phyloP scores from a whole-genome alignment of 1,140 invertebrate species.

The Drosophila repleta region DNA sequence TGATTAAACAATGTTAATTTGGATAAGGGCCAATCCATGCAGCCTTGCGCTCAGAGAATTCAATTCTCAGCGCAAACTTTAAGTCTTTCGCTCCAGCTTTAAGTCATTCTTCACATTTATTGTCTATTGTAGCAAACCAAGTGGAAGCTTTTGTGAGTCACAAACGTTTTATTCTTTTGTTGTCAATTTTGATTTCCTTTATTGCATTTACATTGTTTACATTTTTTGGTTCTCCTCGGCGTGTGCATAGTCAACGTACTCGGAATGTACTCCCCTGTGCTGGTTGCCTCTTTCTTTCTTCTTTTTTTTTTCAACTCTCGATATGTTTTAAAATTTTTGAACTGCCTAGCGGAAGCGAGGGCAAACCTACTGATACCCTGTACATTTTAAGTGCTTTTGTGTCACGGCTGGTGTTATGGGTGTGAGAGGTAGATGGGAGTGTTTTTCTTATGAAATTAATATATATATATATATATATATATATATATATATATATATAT shows the following conservation, averaged over 20 bases:
- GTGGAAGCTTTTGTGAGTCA: slow-evolving; percentile 18
- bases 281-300: not conserved
- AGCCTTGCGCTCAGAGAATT: slow-evolving; percentile 27
- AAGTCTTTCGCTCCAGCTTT: not conserved
- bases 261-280: slow-evolving; percentile 5
- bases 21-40: slow-evolving; percentile 23
- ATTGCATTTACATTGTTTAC: slow-evolving; percentile 31
- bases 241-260: slow-evolving; percentile 1
- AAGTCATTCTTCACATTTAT: slow-evolving; percentile 2
- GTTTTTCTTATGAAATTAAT: too few species aligned
- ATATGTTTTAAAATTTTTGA: slow-evolving; percentile 14
- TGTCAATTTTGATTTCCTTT: slow-evolving; percentile 4
- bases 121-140: slow-evolving; percentile 14
- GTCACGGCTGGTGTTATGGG: too few species aligned
- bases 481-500: too few species aligned
- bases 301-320: slow-evolving; percentile 9
- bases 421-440: too few species aligned
- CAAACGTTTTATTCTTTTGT: slow-evolving; percentile 7
- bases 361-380: slow-evolving; percentile 1
- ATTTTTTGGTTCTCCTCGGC: slow-evolving; percentile 6
- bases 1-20: slow-evolving; percentile 72
- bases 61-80: slow-evolving; percentile 3
- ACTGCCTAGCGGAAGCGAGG: slow-evolving; percentile 2
- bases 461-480: too few species aligned
- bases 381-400: too few species aligned